Percentiles rank a stretch among this genome's conserved stretches.
These are phyloP conservation scores for Petrocephalus microphthalmus DNA, from an alignment of 2,113 vertebrate species.

Conservation along the genomic window DNA sequence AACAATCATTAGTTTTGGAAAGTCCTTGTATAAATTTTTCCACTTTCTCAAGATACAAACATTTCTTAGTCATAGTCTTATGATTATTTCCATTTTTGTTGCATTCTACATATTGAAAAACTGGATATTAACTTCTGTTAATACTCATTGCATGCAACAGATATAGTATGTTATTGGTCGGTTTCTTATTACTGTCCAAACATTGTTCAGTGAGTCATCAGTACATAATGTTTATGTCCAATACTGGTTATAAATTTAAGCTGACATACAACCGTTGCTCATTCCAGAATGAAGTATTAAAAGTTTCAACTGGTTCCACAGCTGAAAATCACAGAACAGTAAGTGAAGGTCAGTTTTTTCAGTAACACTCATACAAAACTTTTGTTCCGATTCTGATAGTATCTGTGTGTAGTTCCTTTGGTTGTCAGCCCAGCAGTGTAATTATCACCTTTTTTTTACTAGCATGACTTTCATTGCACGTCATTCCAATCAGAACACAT, in stretches of 20 bases:
- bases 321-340: not conserved
- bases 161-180: not conserved
- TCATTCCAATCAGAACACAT: conserved; percentile 41
- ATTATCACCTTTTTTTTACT: conserved; percentile 5
- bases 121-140: not conserved
- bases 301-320: not conserved
- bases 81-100: not conserved
- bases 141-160: not conserved
- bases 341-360: not conserved
- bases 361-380: not conserved
- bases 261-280: not conserved
- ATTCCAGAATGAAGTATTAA: not conserved
- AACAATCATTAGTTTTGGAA: not conserved
- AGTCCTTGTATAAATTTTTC: not conserved
- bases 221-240: not conserved
- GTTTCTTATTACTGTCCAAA: not conserved
- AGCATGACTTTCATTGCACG: conserved; percentile 27
- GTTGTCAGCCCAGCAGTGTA: not conserved
- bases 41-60: not conserved
- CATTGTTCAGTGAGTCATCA: not conserved
- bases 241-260: not conserved
- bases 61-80: not conserved
- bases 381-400: not conserved
- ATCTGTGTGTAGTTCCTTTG: not conserved
- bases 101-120: not conserved